Conservation (phyloP, 2,888 invertebrate species). For the Dasysyrphus albostriatus region DNA sequence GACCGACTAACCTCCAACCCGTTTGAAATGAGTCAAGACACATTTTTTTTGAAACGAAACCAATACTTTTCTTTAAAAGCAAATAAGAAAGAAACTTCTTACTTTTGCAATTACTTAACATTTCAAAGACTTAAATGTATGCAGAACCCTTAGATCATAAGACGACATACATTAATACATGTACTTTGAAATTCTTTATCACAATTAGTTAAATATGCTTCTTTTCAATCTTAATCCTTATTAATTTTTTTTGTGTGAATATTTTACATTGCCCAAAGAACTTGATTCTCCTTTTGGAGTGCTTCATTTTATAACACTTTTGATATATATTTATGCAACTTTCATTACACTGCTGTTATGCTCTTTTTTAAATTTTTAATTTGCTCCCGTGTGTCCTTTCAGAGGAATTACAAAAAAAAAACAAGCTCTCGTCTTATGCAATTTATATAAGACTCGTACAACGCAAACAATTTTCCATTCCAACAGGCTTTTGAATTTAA, state of each 20-base stretch:
- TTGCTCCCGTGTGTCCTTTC: conserved; percentile 45
- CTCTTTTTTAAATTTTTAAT: conserved; percentile 62
- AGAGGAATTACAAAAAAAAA: neutral
- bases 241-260: neutral
- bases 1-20: too few species aligned
- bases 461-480: conserved; percentile 22
- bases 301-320: conserved; percentile 20
- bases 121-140: too few species aligned
- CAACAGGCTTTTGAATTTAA: conserved; percentile 31
- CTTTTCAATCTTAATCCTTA: neutral
- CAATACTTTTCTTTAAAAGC: too few species aligned
- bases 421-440: neutral
- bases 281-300: conserved; percentile 5
- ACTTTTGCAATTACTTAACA: too few species aligned
- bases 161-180: too few species aligned
- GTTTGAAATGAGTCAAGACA: too few species aligned
- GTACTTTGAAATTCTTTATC: neutral
- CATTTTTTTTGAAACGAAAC: too few species aligned
- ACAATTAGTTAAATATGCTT: neutral
- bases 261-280: neutral
- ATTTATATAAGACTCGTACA: neutral
- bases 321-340: conserved; percentile 3
- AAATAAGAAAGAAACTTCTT: too few species aligned
- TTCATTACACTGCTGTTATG: conserved; percentile 29
- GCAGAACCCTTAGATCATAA: too few species aligned